These are phyloP conservation scores for Eupeodes corollae DNA, from an alignment of 1,140 invertebrate species.

Conservation along the genomic window DNA sequence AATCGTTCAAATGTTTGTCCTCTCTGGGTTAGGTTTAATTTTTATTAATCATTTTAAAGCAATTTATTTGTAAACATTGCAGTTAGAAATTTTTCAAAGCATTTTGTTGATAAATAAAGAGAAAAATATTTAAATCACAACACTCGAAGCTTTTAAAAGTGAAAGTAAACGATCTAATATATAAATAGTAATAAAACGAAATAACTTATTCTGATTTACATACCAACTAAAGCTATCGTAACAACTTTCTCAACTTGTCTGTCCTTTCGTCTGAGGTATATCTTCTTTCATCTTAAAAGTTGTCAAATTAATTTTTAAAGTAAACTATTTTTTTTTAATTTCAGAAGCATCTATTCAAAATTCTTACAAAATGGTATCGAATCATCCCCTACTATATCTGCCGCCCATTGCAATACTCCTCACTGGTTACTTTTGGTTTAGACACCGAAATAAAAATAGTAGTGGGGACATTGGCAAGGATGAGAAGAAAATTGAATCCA, in stretches of 20 bases:
- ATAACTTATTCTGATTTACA: constrained; percentile 25
- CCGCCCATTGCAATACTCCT: constrained; percentile 37
- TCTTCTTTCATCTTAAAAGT: constrained; percentile 13
- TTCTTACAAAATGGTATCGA: constrained; percentile 37
- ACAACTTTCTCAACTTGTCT: neutral
- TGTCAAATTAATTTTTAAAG: constrained; percentile 4
- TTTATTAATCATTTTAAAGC: too few species aligned
- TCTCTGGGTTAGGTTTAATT: too few species aligned
- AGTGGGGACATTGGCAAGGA: constrained; percentile 13
- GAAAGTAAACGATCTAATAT: constrained; percentile 1
- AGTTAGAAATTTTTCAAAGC: too few species aligned
- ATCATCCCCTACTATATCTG: constrained; percentile 35
- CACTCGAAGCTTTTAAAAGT: constrained; percentile 11
- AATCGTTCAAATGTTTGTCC: too few species aligned
- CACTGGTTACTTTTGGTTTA: constrained; percentile 35
- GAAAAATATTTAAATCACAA: too few species aligned
- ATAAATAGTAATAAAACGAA: constrained; percentile 14
- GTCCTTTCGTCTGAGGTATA: neutral
- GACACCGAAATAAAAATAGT: constrained; percentile 37
- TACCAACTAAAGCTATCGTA: neutral
- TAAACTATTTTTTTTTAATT: constrained; percentile 5
- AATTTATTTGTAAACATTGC: too few species aligned
- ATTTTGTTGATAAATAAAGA: too few species aligned
- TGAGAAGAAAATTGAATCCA: neutral
- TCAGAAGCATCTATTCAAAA: constrained; percentile 15